These are phyloP conservation scores for Ariolimax columbianus DNA, from an alignment of 2,888 invertebrate genomes.

Conservation along the genomic window DNA sequence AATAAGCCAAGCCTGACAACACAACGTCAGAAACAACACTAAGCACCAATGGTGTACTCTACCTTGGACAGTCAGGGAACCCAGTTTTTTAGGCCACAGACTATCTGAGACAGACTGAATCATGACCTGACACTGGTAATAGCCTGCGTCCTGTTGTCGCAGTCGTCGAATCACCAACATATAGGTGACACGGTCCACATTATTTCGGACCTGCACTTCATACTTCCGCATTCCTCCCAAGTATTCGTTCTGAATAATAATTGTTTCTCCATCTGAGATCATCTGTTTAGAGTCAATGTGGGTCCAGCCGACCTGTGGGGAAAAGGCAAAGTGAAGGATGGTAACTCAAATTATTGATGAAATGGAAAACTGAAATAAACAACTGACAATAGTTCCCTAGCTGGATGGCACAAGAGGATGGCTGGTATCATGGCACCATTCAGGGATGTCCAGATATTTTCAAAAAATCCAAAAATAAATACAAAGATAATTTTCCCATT, in stretches of 20 bases:
- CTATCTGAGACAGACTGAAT: slow-evolving; percentile 58
- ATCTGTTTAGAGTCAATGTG: slow-evolving; percentile 57
- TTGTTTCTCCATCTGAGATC: slow-evolving; percentile 60
- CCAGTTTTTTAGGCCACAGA: slow-evolving; percentile 65
- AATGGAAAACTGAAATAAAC: background rate
- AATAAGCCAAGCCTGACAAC: too few relatives aligned
- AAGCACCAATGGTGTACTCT: background rate
- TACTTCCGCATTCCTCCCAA: slow-evolving; percentile 64
- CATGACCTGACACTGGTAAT: slow-evolving; percentile 70
- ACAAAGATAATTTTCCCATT: too few relatives aligned
- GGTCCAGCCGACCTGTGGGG: slow-evolving; percentile 60
- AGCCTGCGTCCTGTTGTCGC: slow-evolving; percentile 69
- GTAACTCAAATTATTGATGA: background rate
- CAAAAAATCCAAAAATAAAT: too few relatives aligned
- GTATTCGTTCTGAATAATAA: slow-evolving; percentile 56
- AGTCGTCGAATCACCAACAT: slow-evolving; percentile 72
- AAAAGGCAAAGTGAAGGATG: background rate
- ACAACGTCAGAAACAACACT: background rate
- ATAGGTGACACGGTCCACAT: slow-evolving; percentile 65
- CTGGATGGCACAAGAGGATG: too few relatives aligned
- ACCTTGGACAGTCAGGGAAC: slow-evolving; percentile 69
- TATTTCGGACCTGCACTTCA: slow-evolving; percentile 59
- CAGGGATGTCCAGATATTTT: too few relatives aligned
- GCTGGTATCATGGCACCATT: too few relatives aligned
- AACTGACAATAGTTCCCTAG: too few relatives aligned